Base-by-base conservation (phyloP, 92 coral and sea anemone genomes). In the Pocillopora meandrina region DNA sequence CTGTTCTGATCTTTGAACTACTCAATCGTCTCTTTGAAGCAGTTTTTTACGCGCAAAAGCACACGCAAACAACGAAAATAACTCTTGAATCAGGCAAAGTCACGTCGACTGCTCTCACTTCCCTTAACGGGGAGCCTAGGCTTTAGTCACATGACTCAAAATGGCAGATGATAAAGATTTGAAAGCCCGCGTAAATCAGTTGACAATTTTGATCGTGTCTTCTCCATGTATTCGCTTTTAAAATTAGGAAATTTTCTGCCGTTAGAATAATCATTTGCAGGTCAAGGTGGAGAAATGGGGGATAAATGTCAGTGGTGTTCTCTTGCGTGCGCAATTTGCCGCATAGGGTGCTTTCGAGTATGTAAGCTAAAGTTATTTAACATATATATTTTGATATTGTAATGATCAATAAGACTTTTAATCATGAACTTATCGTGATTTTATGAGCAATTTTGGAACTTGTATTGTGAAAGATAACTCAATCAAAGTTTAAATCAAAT, bases 321-420 rank as follows among this genome's bases (percentile, higher is more conserved):
- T 34, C 71, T 94, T 67, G 34, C 90, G 63, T 94, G 92, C 71
- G 98, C 98, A 1, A 63, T 97, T 73, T 94, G 98, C 83, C 94
- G 99, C 69, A 92, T 97, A 16, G 94, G 94, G n/a, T 97, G 98
- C 84, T 97, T 82, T 89, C 90, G 91, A 94, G 99, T 97, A 81
- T 70, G 94, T 23, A 55, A 12, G 21, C 26, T 9, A 26, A 31
- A 11, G 8, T 5, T 20, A 66, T 23, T 23, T 72, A 72, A 12
- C 18, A 59, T 12, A 59, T 59, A 9, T 59, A 5, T 12, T 59
- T 59, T 59, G 62, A 16, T 66, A 66, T 16, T 16, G 11, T 66
- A 12, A 10, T 16, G 72, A 10, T 66, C 10, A 31, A 66, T 42
- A 42, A 42, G 52, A 42, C 52, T 42, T 42, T 42, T 42, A 7